These are phyloP conservation scores for Coluber constrictor DNA, from an alignment of 2,797 vertebrate genomes.

Conservation along the genomic window DNA sequence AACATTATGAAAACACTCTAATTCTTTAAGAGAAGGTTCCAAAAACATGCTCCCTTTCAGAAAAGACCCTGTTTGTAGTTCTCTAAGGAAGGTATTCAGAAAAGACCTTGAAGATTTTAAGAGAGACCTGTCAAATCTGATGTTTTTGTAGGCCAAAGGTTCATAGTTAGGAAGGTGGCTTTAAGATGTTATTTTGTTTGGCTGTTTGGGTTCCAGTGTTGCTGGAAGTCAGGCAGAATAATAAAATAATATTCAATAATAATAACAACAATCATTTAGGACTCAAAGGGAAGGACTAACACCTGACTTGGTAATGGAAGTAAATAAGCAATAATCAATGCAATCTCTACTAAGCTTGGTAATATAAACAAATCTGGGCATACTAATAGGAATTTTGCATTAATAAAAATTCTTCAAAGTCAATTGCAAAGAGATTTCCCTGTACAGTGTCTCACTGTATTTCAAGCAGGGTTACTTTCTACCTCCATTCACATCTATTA, in stretches of 20 bases:
- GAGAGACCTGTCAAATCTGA: background rate
- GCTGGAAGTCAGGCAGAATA: background rate
- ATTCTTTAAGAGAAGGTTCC: background rate
- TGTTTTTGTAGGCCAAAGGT: background rate
- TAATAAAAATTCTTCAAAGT: background rate
- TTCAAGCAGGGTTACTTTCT: background rate
- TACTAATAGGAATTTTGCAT: background rate
- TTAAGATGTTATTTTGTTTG: background rate
- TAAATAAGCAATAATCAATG: background rate
- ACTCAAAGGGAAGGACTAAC: background rate
- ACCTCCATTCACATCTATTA: background rate
- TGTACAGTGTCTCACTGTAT: background rate
- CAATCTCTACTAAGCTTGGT: background rate
- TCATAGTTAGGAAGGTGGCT: background rate
- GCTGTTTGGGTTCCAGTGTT: background rate
- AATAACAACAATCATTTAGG: background rate
- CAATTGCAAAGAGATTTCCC: background rate
- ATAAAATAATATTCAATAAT: background rate
- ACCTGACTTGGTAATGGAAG: background rate
- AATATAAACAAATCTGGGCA: background rate
- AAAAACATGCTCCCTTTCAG: background rate
- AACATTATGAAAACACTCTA: background rate
- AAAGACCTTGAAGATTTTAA: background rate
- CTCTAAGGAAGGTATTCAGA: background rate
- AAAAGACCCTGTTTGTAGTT: background rate